phyloP scores from a whole-genome alignment of 2,113 vertebrate species.

The Ahaetulla prasina region DNA sequence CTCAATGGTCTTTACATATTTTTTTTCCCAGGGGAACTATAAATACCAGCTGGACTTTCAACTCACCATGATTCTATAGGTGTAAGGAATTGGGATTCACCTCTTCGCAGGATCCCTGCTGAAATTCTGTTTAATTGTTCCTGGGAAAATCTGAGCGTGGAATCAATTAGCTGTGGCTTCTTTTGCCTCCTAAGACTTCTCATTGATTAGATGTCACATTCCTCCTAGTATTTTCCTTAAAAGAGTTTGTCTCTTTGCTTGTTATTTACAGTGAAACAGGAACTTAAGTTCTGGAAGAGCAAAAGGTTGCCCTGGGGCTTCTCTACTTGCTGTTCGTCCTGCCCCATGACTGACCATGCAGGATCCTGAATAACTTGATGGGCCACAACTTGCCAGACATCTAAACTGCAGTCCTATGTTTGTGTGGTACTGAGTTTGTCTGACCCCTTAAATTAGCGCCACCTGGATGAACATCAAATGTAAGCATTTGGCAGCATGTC shows the following conservation, averaged over 20 bases:
- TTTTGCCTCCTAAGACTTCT: not conserved
- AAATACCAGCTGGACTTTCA: not conserved
- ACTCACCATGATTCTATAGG: not conserved
- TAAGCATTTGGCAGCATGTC: constrained; percentile 57
- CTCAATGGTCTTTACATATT: not conserved
- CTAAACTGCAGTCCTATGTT: not conserved
- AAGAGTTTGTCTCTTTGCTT: not conserved
- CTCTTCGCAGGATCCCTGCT: not conserved
- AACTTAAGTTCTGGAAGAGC: not conserved
- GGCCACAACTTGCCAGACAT: not conserved
- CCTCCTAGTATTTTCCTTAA: not conserved
- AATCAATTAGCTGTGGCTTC: not conserved
- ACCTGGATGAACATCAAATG: not conserved
- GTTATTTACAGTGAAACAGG: not conserved
- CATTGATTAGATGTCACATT: not conserved
- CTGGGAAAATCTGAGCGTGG: not conserved
- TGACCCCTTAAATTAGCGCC: not conserved
- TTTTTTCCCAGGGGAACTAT: not conserved
- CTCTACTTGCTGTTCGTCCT: not conserved
- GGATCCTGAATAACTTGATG: not conserved
- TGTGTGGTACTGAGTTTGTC: not conserved
- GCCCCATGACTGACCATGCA: not conserved
- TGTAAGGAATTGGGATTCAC: not conserved
- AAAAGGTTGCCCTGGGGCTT: not conserved
- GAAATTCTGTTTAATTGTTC: not conserved